Evolutionary conservation across 2,797 vertebrate species (phyloP), one percentile per base, ranked within the genome.

Genomic region (Pteropus rufus): DNA sequence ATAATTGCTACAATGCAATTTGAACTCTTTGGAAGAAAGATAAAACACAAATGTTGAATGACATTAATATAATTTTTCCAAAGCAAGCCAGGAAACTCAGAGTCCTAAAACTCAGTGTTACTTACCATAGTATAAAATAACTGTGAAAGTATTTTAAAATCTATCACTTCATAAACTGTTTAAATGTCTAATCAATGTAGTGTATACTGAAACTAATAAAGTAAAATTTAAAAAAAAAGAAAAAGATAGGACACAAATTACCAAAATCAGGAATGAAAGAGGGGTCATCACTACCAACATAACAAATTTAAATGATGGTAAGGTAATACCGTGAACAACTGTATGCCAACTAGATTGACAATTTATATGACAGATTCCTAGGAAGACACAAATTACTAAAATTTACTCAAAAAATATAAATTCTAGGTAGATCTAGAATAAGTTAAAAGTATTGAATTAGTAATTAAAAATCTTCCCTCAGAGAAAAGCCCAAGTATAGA

Each of bases 1-100:
- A 3, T 87, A 80, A 75, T 49, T 90, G 58, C 39, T 87, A 29
- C 82, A 89, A 92, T 95, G 64, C 34, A 92, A 65, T 97, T 65
- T 89, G 23, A 79, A 84, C 7, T 87, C 81, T 23, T 75, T 87
- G 19, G 64, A 80, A 88, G 58, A 96, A 93, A 93, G 69, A 77
- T 56, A 79, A 34, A 82, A 41, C 23, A 91, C 77, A 91, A 79
- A 91, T 72, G 36, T 82, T 85, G 94, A 89, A 39, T 91, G 72
- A 41, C 21, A 81, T 29, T 89, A 73, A 91, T 67, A 73, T 21
- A 73, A 11, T 62, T 96, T 88, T 93, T 79, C 69, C 44, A 69
- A 80, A 75, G 11, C 54, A 93, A 89, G n/a, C 5, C 54, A 95
- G 23, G 46, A 89, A 93, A 94, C 8, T 39, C 93, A 54, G 60